Evolutionary conservation across 2,113 vertebrate genomes (phyloP).

Genomic region (Opisthocomus hoazin): DNA sequence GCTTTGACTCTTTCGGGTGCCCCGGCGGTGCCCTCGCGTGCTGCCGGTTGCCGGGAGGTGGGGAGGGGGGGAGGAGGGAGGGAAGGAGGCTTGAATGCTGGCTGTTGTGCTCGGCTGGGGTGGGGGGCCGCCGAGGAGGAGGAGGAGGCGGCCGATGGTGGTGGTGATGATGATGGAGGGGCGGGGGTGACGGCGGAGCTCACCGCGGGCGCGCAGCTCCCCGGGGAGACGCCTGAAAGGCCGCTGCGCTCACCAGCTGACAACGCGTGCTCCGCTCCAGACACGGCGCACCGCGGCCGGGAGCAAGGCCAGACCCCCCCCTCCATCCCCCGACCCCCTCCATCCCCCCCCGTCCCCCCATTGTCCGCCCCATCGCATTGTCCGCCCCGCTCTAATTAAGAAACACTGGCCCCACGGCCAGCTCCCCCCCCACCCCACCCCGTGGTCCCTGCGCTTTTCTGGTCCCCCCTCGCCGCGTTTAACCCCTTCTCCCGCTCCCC

Average conservation of each 20-base stretch:
- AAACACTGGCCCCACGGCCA: slow-evolving; percentile 70
- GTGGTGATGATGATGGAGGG: slow-evolving; percentile 48
- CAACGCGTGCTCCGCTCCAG: slow-evolving; percentile 90
- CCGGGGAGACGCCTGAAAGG: slow-evolving; percentile 82
- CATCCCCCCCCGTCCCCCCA: background rate
- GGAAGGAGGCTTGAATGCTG: slow-evolving; percentile 47
- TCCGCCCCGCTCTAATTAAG: slow-evolving; percentile 77
- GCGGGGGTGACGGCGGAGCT: slow-evolving; percentile 62
- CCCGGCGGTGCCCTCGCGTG: slow-evolving; percentile 56
- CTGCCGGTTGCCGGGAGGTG: slow-evolving; percentile 69
- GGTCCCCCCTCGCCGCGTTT: slow-evolving; percentile 32
- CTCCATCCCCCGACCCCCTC: background rate
- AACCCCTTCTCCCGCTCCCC: slow-evolving; percentile 49
- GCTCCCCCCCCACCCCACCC: background rate
- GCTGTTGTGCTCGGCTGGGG: slow-evolving; percentile 56
- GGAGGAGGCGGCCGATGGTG: background rate
- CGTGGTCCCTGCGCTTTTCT: slow-evolving; percentile 40
- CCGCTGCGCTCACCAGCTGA: slow-evolving; percentile 97
- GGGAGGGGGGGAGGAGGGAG: slow-evolving; percentile 60
- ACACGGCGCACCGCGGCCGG: slow-evolving; percentile 84
- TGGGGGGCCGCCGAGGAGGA: slow-evolving; percentile 38
- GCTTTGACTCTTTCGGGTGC: slow-evolving; percentile 56
- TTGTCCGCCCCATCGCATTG: slow-evolving; percentile 77
- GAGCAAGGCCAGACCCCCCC: slow-evolving; percentile 64
- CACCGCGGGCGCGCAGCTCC: slow-evolving; percentile 75